Evolutionary conservation across 2,113 vertebrate species (phyloP).

Genomic region (Bathybates hornii): DNA sequence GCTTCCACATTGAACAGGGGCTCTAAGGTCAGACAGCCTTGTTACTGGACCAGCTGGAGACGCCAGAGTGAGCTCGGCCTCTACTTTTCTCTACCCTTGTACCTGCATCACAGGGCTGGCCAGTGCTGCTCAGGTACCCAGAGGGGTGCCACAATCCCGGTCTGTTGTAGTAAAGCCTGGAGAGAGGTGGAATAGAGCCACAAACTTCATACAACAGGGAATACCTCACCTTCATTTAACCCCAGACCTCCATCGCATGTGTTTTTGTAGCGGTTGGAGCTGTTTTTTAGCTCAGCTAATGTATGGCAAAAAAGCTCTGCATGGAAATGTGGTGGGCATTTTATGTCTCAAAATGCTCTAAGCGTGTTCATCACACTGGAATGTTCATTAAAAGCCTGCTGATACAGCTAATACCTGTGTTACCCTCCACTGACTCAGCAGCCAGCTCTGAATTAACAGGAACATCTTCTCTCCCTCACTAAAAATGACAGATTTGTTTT

Average conservation of each 20-base stretch:
- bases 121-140: conserved; percentile 60
- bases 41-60: conserved; percentile 59
- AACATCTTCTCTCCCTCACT: neutral
- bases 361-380: neutral
- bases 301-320: neutral
- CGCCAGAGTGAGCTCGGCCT: conserved; percentile 47
- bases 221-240: conserved; percentile 11
- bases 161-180: neutral
- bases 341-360: neutral
- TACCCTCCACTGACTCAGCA: neutral
- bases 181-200: neutral
- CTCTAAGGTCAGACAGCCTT: conserved; percentile 38
- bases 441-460: neutral
- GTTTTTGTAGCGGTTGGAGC: neutral
- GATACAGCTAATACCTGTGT: neutral
- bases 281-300: neutral
- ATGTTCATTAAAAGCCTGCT: neutral
- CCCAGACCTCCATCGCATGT: conserved; percentile 12
- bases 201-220: neutral
- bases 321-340: neutral
- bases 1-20: conserved; percentile 58
- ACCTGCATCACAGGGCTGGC: conserved; percentile 37
- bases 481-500: neutral
- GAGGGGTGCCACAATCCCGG: neutral
- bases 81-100: conserved; percentile 62